Base-by-base conservation (phyloP, 2,888 invertebrate genomes). In the Alloplasta piceator region DNA sequence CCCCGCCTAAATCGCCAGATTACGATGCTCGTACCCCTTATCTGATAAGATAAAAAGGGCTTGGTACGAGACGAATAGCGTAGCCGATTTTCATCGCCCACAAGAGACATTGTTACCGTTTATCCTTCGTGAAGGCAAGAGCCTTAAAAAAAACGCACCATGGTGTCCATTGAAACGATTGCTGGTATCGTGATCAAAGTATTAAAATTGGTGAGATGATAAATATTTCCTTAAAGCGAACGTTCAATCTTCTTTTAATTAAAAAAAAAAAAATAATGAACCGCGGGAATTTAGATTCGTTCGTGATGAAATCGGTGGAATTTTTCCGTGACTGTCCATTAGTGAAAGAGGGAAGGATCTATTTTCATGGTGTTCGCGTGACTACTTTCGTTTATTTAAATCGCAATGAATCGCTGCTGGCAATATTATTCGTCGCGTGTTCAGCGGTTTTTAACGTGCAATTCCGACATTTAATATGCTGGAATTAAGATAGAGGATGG, bases 161-260 rank as follows among this genome's bases (percentile, higher is more conserved):
- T 97, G 96, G 96, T 96, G 91, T 96, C 96, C 83, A 94, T 97
- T 79, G 96, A 96, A 91, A 96, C 96, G 60, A 96, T 97, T 86
- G 97, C 95, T 83, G 95, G 96, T 76, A 95, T 97, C 80, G 95
- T 96, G 92, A 94, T 97, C 89, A 97, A 97, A 94, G 93, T 95
- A 78, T 93, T 97, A 77, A 97, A 97, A 94, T 93, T 97, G 94
- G 97, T 97, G 93, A 95, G 96, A 94, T 90, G 56, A 56, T 0
- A 5, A 52, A 68, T 48, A 9, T 48, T 14, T 72, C 52, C 41
- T 55, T 58, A 12, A 7, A 52, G n/a, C 26, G 26, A 2, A 26
- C 26, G 26, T 1, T 26, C 26, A 26, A 16, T 14, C 52, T 14
- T 16, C 9, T 52, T 52, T 52, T 52, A 0, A 9, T 6, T 52